These are phyloP conservation scores for Taenioides sp. DNA, from an alignment of 2,797 vertebrate species.

Conservation along the genomic window DNA sequence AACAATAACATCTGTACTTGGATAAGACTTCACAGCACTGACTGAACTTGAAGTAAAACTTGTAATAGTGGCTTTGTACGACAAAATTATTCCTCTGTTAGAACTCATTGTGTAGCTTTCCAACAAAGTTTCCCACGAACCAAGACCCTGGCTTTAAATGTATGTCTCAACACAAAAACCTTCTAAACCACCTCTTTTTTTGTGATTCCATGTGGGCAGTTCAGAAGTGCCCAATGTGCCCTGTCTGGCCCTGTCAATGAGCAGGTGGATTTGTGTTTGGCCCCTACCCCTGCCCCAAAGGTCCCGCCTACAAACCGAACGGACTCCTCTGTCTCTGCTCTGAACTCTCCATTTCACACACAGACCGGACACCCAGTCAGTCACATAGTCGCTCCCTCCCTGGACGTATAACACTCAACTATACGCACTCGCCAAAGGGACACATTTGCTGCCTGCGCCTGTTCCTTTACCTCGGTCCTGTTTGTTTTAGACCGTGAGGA, in stretches of 20 bases:
- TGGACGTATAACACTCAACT: background rate
- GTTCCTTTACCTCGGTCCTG: background rate
- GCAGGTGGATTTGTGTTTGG: slow-evolving; percentile 26
- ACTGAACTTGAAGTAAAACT: too few relatives aligned
- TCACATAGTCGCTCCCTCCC: background rate
- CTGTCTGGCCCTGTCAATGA: slow-evolving; percentile 16
- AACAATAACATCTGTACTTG: too few relatives aligned
- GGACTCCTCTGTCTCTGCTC: background rate
- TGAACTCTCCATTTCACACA: slow-evolving; percentile 36
- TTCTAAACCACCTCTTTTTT: background rate
- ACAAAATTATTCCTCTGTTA: too few relatives aligned
- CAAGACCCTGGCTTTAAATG: background rate
- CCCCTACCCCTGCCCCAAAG: background rate
- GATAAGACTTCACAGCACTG: too few relatives aligned
- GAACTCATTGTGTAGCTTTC: too few relatives aligned
- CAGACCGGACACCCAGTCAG: slow-evolving; percentile 4
- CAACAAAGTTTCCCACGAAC: background rate
- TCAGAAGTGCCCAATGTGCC: background rate
- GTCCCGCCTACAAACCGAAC: slow-evolving; percentile 38
- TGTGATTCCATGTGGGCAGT: background rate
- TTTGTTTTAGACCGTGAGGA: background rate
- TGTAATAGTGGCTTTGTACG: too few relatives aligned
- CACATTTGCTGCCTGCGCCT: background rate
- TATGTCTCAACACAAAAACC: too few relatives aligned
- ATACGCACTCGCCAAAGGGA: background rate